phyloP scores from a whole-genome alignment of 2,888 invertebrate genomes.

The Heliconius erato region DNA sequence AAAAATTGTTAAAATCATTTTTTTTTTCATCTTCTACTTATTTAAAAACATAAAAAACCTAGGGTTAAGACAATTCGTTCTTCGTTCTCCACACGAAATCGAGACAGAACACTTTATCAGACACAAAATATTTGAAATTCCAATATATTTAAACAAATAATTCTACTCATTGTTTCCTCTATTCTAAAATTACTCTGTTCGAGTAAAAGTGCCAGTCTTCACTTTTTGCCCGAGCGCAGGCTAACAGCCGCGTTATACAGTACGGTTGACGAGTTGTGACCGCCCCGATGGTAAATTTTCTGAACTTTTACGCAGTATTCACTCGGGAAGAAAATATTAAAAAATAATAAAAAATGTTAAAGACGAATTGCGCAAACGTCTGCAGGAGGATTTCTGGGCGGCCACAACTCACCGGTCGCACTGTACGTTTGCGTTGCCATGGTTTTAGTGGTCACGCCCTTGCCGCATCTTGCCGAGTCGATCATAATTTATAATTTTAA shows the following conservation, averaged over 20 bases:
- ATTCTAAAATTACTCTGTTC: conserved; percentile 38
- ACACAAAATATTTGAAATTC: neutral
- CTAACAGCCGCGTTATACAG: conserved; percentile 65
- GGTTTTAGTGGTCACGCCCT: conserved; percentile 49
- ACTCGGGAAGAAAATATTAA: too few species aligned
- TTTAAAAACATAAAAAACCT: neutral
- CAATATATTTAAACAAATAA: neutral
- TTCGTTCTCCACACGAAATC: neutral
- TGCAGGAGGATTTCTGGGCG: neutral
- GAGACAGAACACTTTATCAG: neutral
- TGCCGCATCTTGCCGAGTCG: conserved; percentile 37
- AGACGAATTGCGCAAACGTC: too few species aligned
- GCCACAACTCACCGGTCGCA: conserved; percentile 59
- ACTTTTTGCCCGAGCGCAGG: conserved; percentile 58
- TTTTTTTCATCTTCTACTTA: too few species aligned
- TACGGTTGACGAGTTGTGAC: neutral
- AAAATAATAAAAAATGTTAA: neutral
- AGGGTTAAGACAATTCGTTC: neutral
- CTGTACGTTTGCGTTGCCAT: conserved; percentile 55
- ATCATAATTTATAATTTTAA: conserved; percentile 33
- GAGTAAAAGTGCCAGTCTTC: conserved; percentile 57
- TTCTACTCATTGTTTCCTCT: neutral
- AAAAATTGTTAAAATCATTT: too few species aligned
- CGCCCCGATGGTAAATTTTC: neutral
- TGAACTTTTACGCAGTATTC: neutral